Base-by-base conservation (phyloP, 2,888 invertebrate species). In the Scrobipalpa atriplicella region DNA sequence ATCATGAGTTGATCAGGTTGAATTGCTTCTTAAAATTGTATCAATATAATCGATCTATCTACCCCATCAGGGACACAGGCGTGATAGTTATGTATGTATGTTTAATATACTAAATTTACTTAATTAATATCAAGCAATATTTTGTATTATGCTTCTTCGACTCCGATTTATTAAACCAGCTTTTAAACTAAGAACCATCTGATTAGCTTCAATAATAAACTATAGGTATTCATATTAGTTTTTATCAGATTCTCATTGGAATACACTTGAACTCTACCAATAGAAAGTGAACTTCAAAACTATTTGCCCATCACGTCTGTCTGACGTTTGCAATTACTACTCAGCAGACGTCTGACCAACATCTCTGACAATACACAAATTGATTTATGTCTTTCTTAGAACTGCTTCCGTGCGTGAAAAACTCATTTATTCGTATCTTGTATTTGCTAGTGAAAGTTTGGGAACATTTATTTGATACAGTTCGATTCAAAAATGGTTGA, bases 361-460 rank as follows among this genome's bases (percentile, higher is more conserved):
- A 52, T 63, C 29, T 63, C 52, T 63, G 63, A 63, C 63, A 52
- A 58, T 29, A 8, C 43, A 8, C 43, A 64, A 51, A 67, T 64
- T 64, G 64, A 67, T 61, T 67, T 52, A 19, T 58, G 56, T 19
- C 61, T 73, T 70, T 75, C 74, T 70, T 64, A 68, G n/a, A n/a
- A 62, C 66, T 54, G 63, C 68, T 74, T 68, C 69, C 43, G 69
- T 72, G 61, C 67, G 66, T 71, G 72, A 67, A 69, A 70, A 74
- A 72, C 69, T 75, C 67, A 70, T 70, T 71, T n/a, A n/a, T n/a
- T 69, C 62, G 62, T 68, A 66, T 66, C 66, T 70, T 65, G 68
- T 71, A 71, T 73, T 75, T 70, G 65, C 61, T 38, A 70, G 75
- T 71, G 76, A 76, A 76, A 78, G 78, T 72, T 67, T 66, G 65